These are phyloP conservation scores for Tenualosa ilisha DNA, from an alignment of 2,797 vertebrate species.

Conservation along the genomic window DNA sequence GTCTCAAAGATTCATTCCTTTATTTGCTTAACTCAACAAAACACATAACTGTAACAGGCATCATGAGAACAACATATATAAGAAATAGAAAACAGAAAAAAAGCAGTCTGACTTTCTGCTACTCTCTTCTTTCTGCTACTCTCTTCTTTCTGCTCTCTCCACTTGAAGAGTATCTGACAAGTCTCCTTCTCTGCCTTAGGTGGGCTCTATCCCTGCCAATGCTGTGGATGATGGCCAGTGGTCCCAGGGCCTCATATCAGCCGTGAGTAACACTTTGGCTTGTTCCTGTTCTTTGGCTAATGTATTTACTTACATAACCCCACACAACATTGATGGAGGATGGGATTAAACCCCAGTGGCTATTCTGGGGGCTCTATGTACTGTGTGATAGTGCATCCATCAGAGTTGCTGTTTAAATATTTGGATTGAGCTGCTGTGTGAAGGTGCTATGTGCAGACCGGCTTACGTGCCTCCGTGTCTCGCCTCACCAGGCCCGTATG, in stretches of 20 bases:
- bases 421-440: not conserved
- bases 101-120: not conserved
- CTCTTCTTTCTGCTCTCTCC: not conserved
- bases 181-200: constrained; percentile 67
- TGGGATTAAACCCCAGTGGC: not conserved
- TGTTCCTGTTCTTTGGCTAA: not conserved
- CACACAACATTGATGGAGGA: not conserved
- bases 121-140: not conserved
- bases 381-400: not conserved
- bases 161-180: not conserved
- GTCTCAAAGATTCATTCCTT: not conserved
- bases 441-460: not conserved
- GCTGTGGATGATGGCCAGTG: constrained; percentile 97
- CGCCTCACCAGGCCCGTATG: constrained; percentile 86
- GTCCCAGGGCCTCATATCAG: constrained; percentile 98
- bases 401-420: not conserved
- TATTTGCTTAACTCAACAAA: not conserved
- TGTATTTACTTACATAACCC: not conserved
- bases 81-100: not conserved
- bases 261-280: constrained; percentile 76
- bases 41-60: not conserved
- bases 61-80: not conserved
- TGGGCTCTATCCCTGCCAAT: constrained; percentile 94
- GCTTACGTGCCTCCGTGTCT: not conserved
- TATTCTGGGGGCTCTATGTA: not conserved